Conservation (phyloP, 2,888 invertebrate species). For the Nephrotoma appendiculata region DNA sequence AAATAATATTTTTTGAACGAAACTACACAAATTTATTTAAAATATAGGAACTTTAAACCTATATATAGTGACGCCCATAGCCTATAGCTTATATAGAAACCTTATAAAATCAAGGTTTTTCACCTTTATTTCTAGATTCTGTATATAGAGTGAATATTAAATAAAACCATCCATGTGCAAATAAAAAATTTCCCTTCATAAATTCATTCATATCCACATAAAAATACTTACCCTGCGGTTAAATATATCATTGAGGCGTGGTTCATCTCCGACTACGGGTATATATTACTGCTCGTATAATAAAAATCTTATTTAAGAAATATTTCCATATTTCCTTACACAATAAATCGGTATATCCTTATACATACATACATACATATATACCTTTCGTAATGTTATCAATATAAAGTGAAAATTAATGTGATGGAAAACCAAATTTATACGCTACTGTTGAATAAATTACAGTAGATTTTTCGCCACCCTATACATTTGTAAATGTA, state of each 20-base stretch:
- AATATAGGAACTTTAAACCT: no score
- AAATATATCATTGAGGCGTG: background rate
- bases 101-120: no score
- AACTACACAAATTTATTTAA: no score
- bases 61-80: no score
- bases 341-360: background rate
- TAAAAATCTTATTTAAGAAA: background rate
- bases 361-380: background rate
- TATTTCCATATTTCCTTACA: background rate
- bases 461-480: background rate
- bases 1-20: no score
- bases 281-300: background rate
- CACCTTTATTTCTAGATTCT: no score
- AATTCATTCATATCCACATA: background rate
- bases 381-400: background rate
- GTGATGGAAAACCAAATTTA: background rate
- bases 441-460: background rate
- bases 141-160: background rate
- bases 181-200: background rate
- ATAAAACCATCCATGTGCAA: background rate
- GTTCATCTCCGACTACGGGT: background rate
- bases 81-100: no score
- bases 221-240: background rate
- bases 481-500: background rate
- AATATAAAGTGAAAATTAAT: background rate